phyloP scores from a whole-genome alignment of 1,140 invertebrate genomes.

The Conus ventricosus region DNA sequence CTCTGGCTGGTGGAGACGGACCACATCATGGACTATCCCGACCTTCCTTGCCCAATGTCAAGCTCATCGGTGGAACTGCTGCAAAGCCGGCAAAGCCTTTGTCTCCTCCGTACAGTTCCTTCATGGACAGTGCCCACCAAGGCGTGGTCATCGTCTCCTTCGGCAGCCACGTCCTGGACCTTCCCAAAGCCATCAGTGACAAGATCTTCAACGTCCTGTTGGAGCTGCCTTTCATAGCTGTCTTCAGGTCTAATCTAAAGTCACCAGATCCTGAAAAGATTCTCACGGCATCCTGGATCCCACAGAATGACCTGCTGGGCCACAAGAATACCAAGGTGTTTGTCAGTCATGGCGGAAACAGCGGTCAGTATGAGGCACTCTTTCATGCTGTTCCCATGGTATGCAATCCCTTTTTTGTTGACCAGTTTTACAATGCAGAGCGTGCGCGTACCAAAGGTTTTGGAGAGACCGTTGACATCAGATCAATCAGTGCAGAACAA shows the following conservation, averaged over 20 bases:
- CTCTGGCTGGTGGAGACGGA: constrained; percentile 50
- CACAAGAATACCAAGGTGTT: constrained; percentile 77
- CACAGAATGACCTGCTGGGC: constrained; percentile 87
- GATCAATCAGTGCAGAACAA: constrained; percentile 57
- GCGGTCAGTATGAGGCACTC: constrained; percentile 84
- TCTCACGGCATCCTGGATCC: constrained; percentile 84
- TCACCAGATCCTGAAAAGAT: constrained; percentile 79
- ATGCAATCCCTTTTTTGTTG: constrained; percentile 83
- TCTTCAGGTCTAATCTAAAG: constrained; percentile 30
- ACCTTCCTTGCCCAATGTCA: constrained; percentile 49
- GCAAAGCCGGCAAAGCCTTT: constrained; percentile 34
- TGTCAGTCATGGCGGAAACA: constrained; percentile 84
- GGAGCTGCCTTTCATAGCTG: constrained; percentile 20
- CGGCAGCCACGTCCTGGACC: constrained; percentile 37
- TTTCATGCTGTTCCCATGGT: constrained; percentile 85
- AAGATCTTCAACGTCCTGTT: constrained; percentile 38
- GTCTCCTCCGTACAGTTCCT: constrained; percentile 28
- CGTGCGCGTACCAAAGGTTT: constrained; percentile 66
- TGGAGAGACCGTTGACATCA: constrained; percentile 64
- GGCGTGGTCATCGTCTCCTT: constrained; percentile 52
- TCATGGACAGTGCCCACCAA: constrained; percentile 34
- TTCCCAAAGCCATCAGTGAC: constrained; percentile 14
- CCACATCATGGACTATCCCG: constrained; percentile 47
- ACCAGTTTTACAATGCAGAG: constrained; percentile 78
- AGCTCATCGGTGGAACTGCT: constrained; percentile 50